These are phyloP conservation scores for Acrossocheilus wenchowensis DNA, from an alignment of 2,797 vertebrate genomes.

Conservation along the genomic window DNA sequence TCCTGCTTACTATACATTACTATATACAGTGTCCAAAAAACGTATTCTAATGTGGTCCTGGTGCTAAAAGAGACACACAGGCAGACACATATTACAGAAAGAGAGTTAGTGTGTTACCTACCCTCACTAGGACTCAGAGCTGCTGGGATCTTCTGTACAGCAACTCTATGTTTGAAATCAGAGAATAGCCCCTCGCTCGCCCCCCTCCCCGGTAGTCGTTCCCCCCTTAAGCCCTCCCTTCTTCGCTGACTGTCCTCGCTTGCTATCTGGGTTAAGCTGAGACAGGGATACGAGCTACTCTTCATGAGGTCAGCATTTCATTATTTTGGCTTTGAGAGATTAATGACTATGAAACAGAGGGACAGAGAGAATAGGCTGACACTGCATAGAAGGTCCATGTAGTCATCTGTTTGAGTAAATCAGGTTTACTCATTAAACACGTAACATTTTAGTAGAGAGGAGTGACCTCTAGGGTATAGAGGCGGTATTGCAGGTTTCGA, in stretches of 20 bases:
- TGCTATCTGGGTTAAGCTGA: constrained; percentile 66
- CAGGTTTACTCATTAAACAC: neutral
- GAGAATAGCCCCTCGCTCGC: constrained; percentile 57
- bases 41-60: neutral
- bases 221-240: constrained; percentile 47
- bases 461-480: constrained; percentile 29
- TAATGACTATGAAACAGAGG: constrained; percentile 9
- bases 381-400: neutral
- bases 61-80: constrained; percentile 38
- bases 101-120: constrained; percentile 70
- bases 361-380: neutral
- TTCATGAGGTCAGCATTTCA: constrained; percentile 76
- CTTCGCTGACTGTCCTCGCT: constrained; percentile 41
- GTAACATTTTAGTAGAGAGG: neutral
- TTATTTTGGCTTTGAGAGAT: constrained; percentile 67
- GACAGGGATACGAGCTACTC: constrained; percentile 64
- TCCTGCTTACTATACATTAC: neutral
- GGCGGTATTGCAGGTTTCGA: neutral
- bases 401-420: neutral
- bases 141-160: constrained; percentile 70
- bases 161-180: constrained; percentile 67
- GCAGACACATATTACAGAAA: constrained; percentile 48
- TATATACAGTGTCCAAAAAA: neutral
- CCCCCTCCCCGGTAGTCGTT: constrained; percentile 22
- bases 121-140: constrained; percentile 74